phyloP scores from a whole-genome alignment of 1,140 invertebrate genomes.

The Meloidogyne exigua region DNA sequence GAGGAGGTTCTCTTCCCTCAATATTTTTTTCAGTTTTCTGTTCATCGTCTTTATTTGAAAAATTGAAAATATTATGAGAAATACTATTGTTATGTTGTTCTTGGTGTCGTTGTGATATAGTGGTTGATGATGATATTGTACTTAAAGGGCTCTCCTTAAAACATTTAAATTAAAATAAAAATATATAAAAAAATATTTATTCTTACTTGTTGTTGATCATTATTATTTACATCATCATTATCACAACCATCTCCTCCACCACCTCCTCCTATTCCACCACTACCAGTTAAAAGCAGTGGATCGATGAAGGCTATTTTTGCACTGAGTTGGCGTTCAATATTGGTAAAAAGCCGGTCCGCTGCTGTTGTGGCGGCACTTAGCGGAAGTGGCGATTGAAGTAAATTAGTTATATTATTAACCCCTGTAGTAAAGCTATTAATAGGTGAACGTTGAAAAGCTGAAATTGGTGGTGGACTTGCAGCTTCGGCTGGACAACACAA shows the following conservation, averaged over 20 bases:
- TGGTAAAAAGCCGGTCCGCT: constrained; percentile 2
- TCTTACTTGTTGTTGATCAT: too few relatives aligned
- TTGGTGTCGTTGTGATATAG: not conserved
- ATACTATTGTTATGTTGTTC: not conserved
- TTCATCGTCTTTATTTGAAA: not conserved
- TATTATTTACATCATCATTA: not conserved
- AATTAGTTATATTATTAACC: not conserved
- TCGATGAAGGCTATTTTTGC: constrained; percentile 12
- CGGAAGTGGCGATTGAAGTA: constrained; percentile 1
- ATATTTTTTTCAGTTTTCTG: not conserved
- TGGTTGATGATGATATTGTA: not conserved
- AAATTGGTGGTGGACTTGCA: constrained; percentile 24
- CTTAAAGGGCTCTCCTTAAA: not conserved
- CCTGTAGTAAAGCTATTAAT: not conserved
- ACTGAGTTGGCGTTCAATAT: constrained; percentile 29
- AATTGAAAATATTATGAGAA: too few relatives aligned
- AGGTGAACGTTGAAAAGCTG: constrained; percentile 16
- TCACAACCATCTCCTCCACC: not conserved
- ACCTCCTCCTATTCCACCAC: not conserved
- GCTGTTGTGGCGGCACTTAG: constrained; percentile 2
- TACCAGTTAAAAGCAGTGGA: constrained; percentile 8
- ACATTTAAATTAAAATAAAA: too few relatives aligned
- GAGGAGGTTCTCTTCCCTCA: not conserved
- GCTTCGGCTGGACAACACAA: constrained; percentile 27
- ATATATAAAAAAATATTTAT: too few relatives aligned